Percentiles rank a stretch among this genome's conserved stretches.
Evolutionary conservation across 1,140 invertebrate genomes (phyloP).

Genomic region (Lethocerus indicus): DNA sequence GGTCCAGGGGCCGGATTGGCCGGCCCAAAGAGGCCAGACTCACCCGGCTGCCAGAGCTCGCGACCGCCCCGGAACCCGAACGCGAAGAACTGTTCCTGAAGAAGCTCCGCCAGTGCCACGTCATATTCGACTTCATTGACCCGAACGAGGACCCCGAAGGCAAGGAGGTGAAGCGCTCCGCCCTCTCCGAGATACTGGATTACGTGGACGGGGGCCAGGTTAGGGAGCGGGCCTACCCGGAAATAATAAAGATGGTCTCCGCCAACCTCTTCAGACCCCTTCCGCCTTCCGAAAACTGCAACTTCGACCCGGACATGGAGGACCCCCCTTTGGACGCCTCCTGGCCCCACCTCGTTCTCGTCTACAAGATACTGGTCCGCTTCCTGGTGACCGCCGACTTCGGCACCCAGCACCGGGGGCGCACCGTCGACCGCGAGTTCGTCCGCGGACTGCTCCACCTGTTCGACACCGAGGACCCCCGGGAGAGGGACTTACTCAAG

Average conservation of each 20-base stretch:
- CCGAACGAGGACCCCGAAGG: too few relatives aligned
- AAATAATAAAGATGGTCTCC: slow-evolving; percentile 44
- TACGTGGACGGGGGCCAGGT: too few relatives aligned
- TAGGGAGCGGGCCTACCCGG: too few relatives aligned
- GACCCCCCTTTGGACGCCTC: slow-evolving; percentile 94
- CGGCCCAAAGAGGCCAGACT: too few relatives aligned
- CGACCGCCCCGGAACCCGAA: too few relatives aligned
- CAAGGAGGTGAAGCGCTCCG: too few relatives aligned
- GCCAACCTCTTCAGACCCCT: slow-evolving; percentile 92
- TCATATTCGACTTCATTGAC: too few relatives aligned
- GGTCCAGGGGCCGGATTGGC: too few relatives aligned
- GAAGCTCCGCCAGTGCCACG: too few relatives aligned
- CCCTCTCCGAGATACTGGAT: too few relatives aligned
- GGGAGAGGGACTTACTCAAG: slow-evolving; percentile 97
- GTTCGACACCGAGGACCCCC: slow-evolving; percentile 96
- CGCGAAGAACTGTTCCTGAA: too few relatives aligned
- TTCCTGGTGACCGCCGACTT: slow-evolving; percentile 95
- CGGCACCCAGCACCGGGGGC: slow-evolving; percentile 88
- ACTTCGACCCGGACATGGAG: slow-evolving; percentile 99
- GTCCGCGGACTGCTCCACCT: slow-evolving; percentile 75
- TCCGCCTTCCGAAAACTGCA: slow-evolving; percentile 94
- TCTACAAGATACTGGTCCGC: slow-evolving; percentile 93
- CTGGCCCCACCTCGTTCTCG: slow-evolving; percentile 87
- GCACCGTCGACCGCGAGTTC: slow-evolving; percentile 98
- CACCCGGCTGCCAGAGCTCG: too few relatives aligned